Base-by-base conservation (phyloP, 2,888 invertebrate genomes). In the Leptothorax acervorum region DNA sequence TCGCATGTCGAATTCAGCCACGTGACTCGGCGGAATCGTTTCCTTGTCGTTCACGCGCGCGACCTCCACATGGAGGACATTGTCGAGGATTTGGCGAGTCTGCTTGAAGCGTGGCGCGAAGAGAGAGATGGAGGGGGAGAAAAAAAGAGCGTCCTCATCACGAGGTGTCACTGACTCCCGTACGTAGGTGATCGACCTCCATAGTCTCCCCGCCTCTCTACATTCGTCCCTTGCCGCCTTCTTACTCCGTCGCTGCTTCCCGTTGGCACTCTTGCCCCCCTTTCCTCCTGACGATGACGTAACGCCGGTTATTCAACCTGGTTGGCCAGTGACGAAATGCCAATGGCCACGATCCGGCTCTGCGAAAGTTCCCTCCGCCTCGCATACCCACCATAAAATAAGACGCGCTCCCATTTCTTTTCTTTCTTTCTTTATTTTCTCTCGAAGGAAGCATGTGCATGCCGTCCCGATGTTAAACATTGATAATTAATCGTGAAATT, bases 151-250 rank as follows among this genome's bases (percentile, higher is more conserved):
- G 89, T 83, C 91, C 91, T 92, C 92, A 89, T 89, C 90, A 90
- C 78, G 87, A 86, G 94, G 94, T 95, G 95, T 95, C 95, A 95
- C 94, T 95, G 95, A 94, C 94, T 94, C 94, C 93, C 92, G 93
- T 92, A 91, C 94, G 93, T 95, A 94, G 95, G 95, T 95, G 95
- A 95, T 95, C 95, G 95, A 95, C 94, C 95, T 95, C 94, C 92
- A 93, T 93, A 92, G 91, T 87, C 92, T 91, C 90, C 91, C 88
- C 89, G 86, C 78, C 84, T 70, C 74, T 83, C 81, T 82, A 86
- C 87, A 88, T 86, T 83, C 89, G 86, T 86, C 90, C 84, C 86
- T 86, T 85, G 82, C 89, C 86, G 81, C 88, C 84, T 75, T 83
- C 76, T 68, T 83, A 76, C 53, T 78, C 83, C 81, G 74, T 86